Evolutionary conservation across 2,113 vertebrate genomes (phyloP).

Genomic region (Hiodon alosoides): DNA sequence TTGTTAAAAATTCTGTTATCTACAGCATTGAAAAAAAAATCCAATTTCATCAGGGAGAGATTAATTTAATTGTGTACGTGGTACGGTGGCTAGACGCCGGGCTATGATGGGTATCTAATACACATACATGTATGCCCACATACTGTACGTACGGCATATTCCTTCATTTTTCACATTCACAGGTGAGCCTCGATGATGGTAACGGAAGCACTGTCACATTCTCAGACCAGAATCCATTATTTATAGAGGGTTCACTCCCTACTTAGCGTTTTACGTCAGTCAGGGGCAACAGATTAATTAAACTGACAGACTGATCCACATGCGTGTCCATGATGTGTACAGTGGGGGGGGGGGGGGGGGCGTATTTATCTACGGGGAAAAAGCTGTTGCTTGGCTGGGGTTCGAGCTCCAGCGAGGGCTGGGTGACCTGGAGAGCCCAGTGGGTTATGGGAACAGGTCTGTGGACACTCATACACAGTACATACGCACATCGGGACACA

Average conservation of each 20-base stretch:
- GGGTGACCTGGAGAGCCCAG: background rate
- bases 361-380: no score
- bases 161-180: background rate
- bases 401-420: no score
- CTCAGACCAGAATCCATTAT: background rate
- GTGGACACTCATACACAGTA: constrained; percentile 9
- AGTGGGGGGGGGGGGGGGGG: no score
- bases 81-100: background rate
- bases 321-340: no score
- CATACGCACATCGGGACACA: constrained; percentile 20
- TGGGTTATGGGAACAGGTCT: no score
- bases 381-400: no score
- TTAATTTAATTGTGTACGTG: background rate
- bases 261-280: background rate
- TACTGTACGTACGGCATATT: constrained; percentile 22
- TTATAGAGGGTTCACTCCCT: background rate
- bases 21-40: background rate
- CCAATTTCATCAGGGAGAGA: background rate
- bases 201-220: background rate
- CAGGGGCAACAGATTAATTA: no score
- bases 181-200: background rate
- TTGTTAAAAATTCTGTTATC: background rate
- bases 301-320: no score
- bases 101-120: constrained; percentile 10
- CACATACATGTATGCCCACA: constrained; percentile 20